phyloP scores from a whole-genome alignment of 2,113 vertebrate genomes.

The Mormyrus lacerda region DNA sequence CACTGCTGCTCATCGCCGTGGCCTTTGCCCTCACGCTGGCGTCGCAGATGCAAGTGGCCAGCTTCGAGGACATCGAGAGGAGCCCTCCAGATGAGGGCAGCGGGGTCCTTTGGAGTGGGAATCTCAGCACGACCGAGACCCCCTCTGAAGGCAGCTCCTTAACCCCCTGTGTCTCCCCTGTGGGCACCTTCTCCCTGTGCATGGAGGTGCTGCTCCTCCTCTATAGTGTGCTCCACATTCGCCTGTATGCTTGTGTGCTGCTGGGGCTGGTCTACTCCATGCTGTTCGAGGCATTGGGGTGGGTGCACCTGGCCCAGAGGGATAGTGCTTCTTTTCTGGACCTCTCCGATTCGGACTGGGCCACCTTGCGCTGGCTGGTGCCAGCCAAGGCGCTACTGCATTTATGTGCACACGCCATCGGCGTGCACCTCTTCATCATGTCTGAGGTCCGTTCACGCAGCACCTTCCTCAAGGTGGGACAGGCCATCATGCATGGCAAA shows the following conservation, averaged over 20 bases:
- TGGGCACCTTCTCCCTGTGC: constrained; percentile 92
- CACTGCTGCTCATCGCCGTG: constrained; percentile 73
- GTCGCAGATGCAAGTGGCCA: constrained; percentile 70
- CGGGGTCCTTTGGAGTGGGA: background rate
- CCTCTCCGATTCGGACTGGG: constrained; percentile 20
- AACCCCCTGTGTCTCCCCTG: constrained; percentile 76
- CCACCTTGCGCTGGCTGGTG: constrained; percentile 70
- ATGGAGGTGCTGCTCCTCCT: constrained; percentile 87
- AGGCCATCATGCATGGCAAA: constrained; percentile 97
- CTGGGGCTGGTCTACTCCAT: constrained; percentile 84
- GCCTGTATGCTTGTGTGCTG: constrained; percentile 82
- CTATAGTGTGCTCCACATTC: constrained; percentile 92
- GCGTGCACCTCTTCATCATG: constrained; percentile 96
- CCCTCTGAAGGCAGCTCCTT: background rate
- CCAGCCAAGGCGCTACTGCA: constrained; percentile 83
- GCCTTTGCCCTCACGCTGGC: constrained; percentile 82
- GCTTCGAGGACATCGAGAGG: constrained; percentile 45
- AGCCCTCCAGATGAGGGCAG: background rate
- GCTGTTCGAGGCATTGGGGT: constrained; percentile 84
- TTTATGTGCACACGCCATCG: constrained; percentile 84
- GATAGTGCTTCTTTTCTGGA: background rate
- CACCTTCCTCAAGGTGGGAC: constrained; percentile 97
- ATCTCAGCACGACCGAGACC: background rate
- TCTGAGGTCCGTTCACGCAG: constrained; percentile 92
- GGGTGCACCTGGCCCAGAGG: constrained; percentile 64